Evolutionary conservation across 2,797 vertebrate species (phyloP).

Genomic region (Percopsis omiscomaycus): DNA sequence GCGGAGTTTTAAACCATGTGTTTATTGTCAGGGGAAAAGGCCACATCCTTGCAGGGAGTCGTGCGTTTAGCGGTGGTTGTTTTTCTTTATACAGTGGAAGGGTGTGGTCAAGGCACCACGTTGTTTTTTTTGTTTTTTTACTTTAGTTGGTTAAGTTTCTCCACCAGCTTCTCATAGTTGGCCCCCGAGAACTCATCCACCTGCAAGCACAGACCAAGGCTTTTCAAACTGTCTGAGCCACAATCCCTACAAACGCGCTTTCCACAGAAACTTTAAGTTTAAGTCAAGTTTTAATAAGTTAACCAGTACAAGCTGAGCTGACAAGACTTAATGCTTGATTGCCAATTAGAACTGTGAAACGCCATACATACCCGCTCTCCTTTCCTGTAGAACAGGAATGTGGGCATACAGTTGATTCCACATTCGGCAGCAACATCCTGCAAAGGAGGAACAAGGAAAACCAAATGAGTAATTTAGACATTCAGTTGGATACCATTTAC

Average conservation of each 20-base stretch:
- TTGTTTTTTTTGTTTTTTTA: slow-evolving; percentile 13
- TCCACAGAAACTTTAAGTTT: no score
- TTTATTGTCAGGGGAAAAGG: slow-evolving; percentile 10
- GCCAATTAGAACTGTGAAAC: neutral
- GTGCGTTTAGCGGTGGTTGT: neutral
- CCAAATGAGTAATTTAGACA: neutral
- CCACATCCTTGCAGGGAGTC: neutral
- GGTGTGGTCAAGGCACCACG: neutral
- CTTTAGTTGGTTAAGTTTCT: slow-evolving; percentile 57
- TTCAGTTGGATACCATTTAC: neutral
- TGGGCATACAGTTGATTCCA: slow-evolving; percentile 86
- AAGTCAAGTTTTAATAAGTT: neutral
- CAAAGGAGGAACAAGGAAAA: neutral
- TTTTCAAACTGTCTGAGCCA: no score
- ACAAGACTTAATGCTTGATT: neutral
- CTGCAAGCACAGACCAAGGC: slow-evolving; percentile 62
- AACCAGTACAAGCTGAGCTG: neutral
- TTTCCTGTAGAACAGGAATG: slow-evolving; percentile 87
- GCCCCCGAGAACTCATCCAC: slow-evolving; percentile 80
- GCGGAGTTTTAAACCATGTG: neutral
- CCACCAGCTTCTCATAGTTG: slow-evolving; percentile 70
- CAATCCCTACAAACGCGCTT: no score
- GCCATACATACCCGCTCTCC: slow-evolving; percentile 73
- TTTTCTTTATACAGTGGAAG: slow-evolving; percentile 2
- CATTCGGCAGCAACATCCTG: slow-evolving; percentile 82